Conservation (phyloP, 1,140 invertebrate species). For the Matsumurasca onukii region DNA sequence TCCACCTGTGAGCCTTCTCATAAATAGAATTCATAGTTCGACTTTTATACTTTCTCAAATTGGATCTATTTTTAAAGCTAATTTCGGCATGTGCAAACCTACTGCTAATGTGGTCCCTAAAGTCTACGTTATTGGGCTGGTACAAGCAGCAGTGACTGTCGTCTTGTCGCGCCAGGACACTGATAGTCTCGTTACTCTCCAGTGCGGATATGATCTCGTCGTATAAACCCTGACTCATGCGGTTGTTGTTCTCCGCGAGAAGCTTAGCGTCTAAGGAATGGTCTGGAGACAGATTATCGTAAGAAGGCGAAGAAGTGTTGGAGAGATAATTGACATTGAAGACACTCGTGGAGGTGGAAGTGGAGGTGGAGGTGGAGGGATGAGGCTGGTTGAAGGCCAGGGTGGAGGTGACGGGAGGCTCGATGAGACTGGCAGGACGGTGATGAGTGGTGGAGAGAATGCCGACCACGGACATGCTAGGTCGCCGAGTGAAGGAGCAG, state of each 20-base stretch:
- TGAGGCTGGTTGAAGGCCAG: not conserved
- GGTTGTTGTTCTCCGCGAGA: not conserved
- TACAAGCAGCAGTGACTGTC: not conserved
- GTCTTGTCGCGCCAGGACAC: not conserved
- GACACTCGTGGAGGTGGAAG: not conserved
- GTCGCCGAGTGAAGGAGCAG: constrained; percentile 22
- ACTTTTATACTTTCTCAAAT: constrained; percentile 15
- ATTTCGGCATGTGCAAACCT: constrained; percentile 8
- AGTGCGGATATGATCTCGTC: constrained; percentile 12
- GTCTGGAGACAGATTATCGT: not conserved
- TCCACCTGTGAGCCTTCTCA: not conserved
- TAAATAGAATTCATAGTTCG: constrained; percentile 17
- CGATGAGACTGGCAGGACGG: constrained; percentile 24
- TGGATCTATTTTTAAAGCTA: constrained; percentile 10
- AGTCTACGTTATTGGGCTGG: not conserved
- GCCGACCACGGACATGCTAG: constrained; percentile 16
- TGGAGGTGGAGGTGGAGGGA: not conserved
- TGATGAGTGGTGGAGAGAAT: not conserved
- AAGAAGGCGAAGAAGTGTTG: not conserved
- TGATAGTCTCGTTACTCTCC: constrained; percentile 11
- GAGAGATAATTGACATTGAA: constrained; percentile 13
- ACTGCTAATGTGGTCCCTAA: constrained; percentile 4
- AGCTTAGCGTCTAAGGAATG: not conserved
- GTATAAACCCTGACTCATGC: not conserved
- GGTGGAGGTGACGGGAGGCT: constrained; percentile 16